Base-by-base conservation (phyloP, 2,888 invertebrate species). In the Azorinus chamasolen region DNA sequence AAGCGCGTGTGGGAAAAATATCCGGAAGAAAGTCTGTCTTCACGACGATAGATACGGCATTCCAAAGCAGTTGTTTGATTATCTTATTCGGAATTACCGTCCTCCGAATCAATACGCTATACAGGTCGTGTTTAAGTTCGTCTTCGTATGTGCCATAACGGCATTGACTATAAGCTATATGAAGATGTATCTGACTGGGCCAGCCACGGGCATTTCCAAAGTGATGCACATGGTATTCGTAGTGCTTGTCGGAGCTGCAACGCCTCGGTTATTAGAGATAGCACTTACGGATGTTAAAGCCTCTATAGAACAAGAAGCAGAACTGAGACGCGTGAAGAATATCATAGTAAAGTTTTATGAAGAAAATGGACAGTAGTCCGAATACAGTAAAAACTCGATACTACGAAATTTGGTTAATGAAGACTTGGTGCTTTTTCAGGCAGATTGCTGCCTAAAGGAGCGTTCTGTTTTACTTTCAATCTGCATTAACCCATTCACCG, bases 211-310 rank as follows among this genome's bases (percentile, higher is more conserved):
- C 25, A 70, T 70, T 8, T 73, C 78, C 2, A 73, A 79, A n/a
- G 78, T 79, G 4, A 79, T 79, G 78, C 78, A 79, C 54, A 70
- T 79, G 50, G 32, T 79, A 14, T 79, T 79, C 37, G 66, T 79
- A 5, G 73, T 73, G 12, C 37, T 51, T n/a, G 48, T 79, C 14
- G 78, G 78, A n/a, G 32, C 32, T 32, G 73, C 73, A 24, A 20
- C 73, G 24, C 78, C 78, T 8, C 22, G 65, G 14, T 48, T 79
- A 12, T 27, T 74, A 2, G 68, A 73, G 22, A 45, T 69, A 27
- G 54, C 59, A 1, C 8, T 79, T 32, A 39, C 46, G 10, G 45
- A 64, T 24, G 41, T 61, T 22, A 61, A 50, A 51, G 65, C 59
- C n/a, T 25, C 45, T 10, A 41, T 70, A 6, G 32, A 37, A 10